Conservation (phyloP, 2,113 vertebrate genomes). For the Panurus biarmicus region DNA sequence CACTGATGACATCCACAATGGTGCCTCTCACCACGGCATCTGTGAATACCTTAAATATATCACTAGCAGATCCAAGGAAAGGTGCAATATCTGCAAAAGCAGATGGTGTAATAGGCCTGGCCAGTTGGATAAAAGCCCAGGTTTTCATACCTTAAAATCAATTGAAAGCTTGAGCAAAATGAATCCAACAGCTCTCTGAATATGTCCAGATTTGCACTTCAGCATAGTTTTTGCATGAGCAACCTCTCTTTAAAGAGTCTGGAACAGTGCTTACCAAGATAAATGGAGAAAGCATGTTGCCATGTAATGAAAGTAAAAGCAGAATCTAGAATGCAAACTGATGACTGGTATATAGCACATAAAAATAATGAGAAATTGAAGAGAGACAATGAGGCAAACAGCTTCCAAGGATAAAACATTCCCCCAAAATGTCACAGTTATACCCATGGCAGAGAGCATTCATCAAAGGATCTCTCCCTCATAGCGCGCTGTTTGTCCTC, state of each 20-base stretch:
- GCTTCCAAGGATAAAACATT: not conserved
- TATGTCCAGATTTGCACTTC: constrained; percentile 7
- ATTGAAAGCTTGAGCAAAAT: constrained; percentile 19
- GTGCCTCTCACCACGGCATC: not conserved
- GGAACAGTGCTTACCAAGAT: constrained; percentile 8
- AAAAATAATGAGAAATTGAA: not conserved
- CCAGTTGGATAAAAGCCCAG: constrained; percentile 48
- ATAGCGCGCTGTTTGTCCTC: not conserved
- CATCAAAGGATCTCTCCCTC: not conserved
- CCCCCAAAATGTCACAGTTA: not conserved
- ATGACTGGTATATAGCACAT: not conserved
- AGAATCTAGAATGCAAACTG: not conserved
- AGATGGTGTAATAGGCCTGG: constrained; percentile 47
- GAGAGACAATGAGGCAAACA: not conserved
- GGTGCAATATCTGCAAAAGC: constrained; percentile 50
- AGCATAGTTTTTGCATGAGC: constrained; percentile 51
- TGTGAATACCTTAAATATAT: constrained; percentile 3
- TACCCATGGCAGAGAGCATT: not conserved
- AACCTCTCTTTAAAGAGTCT: constrained; percentile 14
- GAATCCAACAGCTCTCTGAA: constrained; percentile 45
- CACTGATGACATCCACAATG: not conserved
- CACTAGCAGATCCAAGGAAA: constrained; percentile 8
- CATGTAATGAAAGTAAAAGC: constrained; percentile 11
- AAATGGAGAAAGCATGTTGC: constrained; percentile 41
- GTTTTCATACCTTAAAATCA: constrained; percentile 51